Percentiles rank a stretch among this genome's conserved stretches.
Conservation (phyloP, 2,113 vertebrate genomes). For the Hydropotes inermis region DNA sequence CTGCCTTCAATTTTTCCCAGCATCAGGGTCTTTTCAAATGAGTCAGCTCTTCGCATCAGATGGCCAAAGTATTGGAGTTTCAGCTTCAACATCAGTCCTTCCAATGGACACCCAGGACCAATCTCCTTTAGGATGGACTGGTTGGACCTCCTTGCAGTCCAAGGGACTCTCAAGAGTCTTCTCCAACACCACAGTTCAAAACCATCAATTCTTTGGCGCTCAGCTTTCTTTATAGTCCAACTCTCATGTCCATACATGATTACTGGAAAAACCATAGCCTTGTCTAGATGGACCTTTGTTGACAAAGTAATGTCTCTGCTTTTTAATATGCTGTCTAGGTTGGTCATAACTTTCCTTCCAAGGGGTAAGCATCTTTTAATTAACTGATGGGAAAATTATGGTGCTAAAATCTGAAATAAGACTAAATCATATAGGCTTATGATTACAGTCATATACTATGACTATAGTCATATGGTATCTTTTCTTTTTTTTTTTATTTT, state of each 20-base stretch:
- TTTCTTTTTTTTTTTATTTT: no score
- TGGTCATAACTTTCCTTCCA: background rate
- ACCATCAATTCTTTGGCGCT: fast-evolving
- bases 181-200: background rate
- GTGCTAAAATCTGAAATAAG: background rate
- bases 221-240: background rate
- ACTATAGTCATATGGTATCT: background rate
- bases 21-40: background rate
- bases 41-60: background rate
- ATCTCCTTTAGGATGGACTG: background rate
- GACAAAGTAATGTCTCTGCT: background rate
- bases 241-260: background rate
- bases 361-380: background rate
- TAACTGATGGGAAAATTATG: background rate
- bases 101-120: background rate
- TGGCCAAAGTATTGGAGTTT: background rate
- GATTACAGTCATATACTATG: background rate
- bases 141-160: background rate
- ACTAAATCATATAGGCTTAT: background rate
- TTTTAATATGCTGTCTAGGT: background rate
- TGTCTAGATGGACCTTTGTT: background rate
- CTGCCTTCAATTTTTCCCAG: background rate
- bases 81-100: background rate
- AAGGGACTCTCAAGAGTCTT: background rate
- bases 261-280: background rate